Conservation (phyloP, 2,113 vertebrate species). For the Marmota monax region DNA sequence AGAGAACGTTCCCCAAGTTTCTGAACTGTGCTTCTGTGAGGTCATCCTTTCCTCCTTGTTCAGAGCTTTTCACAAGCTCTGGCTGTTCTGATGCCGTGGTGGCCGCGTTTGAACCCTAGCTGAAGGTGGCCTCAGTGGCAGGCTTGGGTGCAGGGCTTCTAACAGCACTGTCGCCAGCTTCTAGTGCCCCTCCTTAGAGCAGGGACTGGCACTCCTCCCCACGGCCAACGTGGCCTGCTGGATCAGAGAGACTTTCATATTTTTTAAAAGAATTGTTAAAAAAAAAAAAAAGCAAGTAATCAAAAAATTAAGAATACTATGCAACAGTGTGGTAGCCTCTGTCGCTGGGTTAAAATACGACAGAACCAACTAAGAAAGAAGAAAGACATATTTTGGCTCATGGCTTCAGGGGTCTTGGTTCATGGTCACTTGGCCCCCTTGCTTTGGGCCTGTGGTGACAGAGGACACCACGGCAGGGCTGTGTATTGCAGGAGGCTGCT, state of each 20-base stretch:
- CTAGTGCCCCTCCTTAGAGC: not conserved
- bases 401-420: too few species aligned
- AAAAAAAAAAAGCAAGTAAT: not conserved
- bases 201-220: not conserved
- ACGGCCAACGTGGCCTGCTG: not conserved
- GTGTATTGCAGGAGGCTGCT: too few species aligned
- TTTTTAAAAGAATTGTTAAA: not conserved
- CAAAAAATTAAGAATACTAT: not conserved
- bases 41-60: not conserved
- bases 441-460: too few species aligned
- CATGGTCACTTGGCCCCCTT: too few species aligned
- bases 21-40: not conserved
- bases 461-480: too few species aligned
- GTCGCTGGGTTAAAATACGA: not conserved
- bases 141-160: rapidly evolving
- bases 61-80: not conserved
- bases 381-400: too few species aligned
- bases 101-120: too few species aligned
- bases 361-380: not conserved
- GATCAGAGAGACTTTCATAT: not conserved
- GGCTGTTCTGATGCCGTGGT: rapidly evolving
- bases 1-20: not conserved
- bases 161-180: not conserved
- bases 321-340: not conserved
- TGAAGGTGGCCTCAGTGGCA: rapidly evolving